Conservation (phyloP, 1,140 invertebrate genomes). For the Monomorium pharaonis region DNA sequence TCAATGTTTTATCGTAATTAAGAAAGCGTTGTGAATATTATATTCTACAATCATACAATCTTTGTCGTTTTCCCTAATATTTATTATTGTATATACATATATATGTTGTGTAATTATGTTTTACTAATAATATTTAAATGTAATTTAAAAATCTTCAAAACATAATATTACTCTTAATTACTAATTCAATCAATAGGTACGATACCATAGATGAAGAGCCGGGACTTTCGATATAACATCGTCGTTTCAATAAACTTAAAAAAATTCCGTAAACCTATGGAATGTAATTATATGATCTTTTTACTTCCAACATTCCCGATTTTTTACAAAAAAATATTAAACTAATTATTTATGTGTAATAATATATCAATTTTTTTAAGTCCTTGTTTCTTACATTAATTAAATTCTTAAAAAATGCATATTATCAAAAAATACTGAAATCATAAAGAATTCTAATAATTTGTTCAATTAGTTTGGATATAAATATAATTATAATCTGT, state of each 20-base stretch:
- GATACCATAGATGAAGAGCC: constrained; percentile 66
- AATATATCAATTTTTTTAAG: not conserved
- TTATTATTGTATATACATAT: not conserved
- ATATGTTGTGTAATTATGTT: not conserved
- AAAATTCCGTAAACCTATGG: constrained; percentile 63
- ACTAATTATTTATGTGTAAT: constrained; percentile 16
- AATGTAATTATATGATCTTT: constrained; percentile 5
- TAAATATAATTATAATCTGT: not conserved
- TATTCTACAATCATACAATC: not conserved
- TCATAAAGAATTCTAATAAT: not conserved
- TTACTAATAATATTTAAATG: not conserved
- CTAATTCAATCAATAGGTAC: constrained; percentile 2
- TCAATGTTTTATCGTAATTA: not conserved
- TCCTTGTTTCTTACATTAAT: not conserved
- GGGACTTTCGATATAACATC: constrained; percentile 56
- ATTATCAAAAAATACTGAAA: not conserved
- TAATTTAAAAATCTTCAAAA: constrained; percentile 16
- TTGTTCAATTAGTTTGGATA: not conserved
- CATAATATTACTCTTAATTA: constrained; percentile 25
- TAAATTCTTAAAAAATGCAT: not conserved
- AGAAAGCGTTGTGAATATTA: not conserved
- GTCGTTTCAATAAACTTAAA: constrained; percentile 41
- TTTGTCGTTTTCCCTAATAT: not conserved
- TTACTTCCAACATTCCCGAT: not conserved
- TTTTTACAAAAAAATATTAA: not conserved